phyloP scores from a whole-genome alignment of 2,888 invertebrate species.

The Trissolcus brochymenae region DNA sequence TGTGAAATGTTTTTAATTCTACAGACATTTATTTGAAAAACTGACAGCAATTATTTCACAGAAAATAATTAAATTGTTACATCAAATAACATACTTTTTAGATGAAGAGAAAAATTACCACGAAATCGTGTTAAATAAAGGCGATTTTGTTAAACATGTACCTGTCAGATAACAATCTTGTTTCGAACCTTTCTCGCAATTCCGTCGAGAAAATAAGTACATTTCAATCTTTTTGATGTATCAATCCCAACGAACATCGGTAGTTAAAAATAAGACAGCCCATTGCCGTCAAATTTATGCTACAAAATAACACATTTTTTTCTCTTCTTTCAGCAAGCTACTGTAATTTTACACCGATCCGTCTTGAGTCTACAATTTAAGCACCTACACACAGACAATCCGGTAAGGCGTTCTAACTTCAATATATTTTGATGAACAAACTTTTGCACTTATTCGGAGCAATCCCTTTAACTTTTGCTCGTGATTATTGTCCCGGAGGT shows the following conservation, averaged over 20 bases:
- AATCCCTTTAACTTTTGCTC: slow-evolving; percentile 40
- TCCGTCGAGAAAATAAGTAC: slow-evolving; percentile 14
- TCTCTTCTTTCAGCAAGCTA: slow-evolving; percentile 30
- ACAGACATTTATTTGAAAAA: too few relatives aligned
- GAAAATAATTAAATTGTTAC: too few relatives aligned
- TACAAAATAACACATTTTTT: slow-evolving; percentile 33
- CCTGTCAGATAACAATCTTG: neutral
- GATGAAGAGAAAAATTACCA: too few relatives aligned
- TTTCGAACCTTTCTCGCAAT: slow-evolving; percentile 15
- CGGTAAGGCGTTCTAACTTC: slow-evolving; percentile 11
- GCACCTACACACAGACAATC: slow-evolving; percentile 20
- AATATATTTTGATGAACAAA: slow-evolving; percentile 36
- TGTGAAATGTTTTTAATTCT: too few relatives aligned
- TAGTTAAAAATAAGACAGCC: slow-evolving; percentile 25
- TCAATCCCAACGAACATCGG: slow-evolving; percentile 21
- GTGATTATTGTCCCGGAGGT: slow-evolving; percentile 36
- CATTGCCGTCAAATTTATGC: slow-evolving; percentile 32
- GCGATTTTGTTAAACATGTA: slow-evolving; percentile 4
- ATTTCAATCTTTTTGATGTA: slow-evolving; percentile 28
- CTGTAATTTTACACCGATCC: slow-evolving; percentile 42
- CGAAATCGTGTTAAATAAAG: too few relatives aligned
- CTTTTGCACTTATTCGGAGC: slow-evolving; percentile 30
- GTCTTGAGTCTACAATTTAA: slow-evolving; percentile 34
- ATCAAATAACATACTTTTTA: too few relatives aligned
- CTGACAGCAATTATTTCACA: too few relatives aligned